A percentile compares a stretch with the other conserved stretches of the same genome.
Conservation (phyloP, 2,113 vertebrate genomes). For the Bombycilla garrulus region DNA sequence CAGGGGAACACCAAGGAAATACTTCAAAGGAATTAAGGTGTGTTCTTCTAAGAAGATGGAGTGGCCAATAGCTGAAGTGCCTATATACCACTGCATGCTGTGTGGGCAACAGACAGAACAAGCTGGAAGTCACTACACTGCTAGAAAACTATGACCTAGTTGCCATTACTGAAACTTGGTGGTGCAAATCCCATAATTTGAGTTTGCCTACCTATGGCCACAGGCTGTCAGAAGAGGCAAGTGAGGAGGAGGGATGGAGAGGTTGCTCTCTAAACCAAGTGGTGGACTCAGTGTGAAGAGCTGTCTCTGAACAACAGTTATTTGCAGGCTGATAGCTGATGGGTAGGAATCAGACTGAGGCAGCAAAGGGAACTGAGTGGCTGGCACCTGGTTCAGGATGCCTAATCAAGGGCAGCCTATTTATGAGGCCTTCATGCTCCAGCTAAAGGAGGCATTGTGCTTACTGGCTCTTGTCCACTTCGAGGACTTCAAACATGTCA, state of each 20-base stretch:
- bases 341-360: neutral
- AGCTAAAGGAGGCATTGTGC: neutral
- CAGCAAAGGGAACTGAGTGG: neutral
- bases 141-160: neutral
- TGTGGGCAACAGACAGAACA: neutral
- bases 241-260: neutral
- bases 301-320: neutral
- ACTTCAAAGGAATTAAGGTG: neutral
- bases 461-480: neutral
- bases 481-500: neutral
- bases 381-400: neutral
- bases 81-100: neutral
- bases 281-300: neutral
- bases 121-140: neutral
- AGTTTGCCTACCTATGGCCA: neutral
- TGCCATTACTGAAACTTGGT: neutral
- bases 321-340: neutral
- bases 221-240: neutral
- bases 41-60: neutral
- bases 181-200: neutral
- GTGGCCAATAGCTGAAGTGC: neutral
- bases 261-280: neutral
- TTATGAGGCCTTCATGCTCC: neutral
- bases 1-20: neutral
- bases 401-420: neutral